Conservation (phyloP, 1,140 invertebrate species). For the Psix sp. region DNA sequence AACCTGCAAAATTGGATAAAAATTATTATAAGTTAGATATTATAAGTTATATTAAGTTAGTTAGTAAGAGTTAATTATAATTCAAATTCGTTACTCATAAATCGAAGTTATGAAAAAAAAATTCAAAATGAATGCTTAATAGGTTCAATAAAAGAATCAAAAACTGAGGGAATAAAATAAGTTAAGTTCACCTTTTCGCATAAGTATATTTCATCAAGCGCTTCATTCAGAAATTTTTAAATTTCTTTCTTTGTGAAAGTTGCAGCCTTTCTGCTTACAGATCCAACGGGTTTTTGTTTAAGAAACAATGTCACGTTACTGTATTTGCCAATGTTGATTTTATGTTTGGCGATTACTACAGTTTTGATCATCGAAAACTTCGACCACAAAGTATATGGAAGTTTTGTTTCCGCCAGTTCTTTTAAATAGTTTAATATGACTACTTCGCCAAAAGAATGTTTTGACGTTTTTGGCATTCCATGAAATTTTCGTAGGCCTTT, state of each 20-base stretch:
- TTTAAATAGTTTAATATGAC: conserved; percentile 2
- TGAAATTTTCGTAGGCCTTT: conserved; percentile 14
- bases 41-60: too few relatives aligned
- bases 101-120: too few relatives aligned
- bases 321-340: conserved; percentile 8
- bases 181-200: conserved; percentile 5
- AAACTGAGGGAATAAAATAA: neutral
- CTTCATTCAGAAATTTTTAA: conserved; percentile 16
- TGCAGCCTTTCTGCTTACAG: conserved; percentile 2
- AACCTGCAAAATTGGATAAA: neutral
- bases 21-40: too few relatives aligned
- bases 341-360: neutral
- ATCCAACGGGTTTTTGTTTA: conserved; percentile 4
- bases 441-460: conserved; percentile 6
- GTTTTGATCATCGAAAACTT: conserved; percentile 7
- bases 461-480: conserved; percentile 10
- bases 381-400: conserved; percentile 2
- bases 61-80: neutral
- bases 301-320: conserved; percentile 1
- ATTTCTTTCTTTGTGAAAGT: conserved; percentile 7
- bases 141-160: neutral
- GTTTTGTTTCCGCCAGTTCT: neutral
- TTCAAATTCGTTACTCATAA: neutral
- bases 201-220: conserved; percentile 14
- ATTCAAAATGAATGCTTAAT: neutral